Percentiles rank a stretch among this genome's conserved stretches.
phyloP scores from a whole-genome alignment of 2,113 vertebrate species.

The Syrmaticus mikado region DNA sequence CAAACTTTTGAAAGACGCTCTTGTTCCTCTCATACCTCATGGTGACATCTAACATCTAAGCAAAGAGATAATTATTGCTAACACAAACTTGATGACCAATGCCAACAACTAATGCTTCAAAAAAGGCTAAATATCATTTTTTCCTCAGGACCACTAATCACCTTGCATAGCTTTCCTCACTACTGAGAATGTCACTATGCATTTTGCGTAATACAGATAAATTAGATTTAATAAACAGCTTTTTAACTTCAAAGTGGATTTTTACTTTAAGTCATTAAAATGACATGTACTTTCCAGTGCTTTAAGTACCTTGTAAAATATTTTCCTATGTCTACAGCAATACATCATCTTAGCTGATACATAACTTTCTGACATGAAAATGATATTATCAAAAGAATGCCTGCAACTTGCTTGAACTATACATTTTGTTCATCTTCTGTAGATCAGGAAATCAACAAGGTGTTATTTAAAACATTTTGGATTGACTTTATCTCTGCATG shows the following conservation, averaged over 20 bases:
- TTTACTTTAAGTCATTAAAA: not conserved
- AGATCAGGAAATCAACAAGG: not conserved
- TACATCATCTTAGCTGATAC: not conserved
- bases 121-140: not conserved
- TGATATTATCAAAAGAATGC: not conserved
- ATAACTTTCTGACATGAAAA: not conserved
- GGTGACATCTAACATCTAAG: not conserved
- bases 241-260: not conserved
- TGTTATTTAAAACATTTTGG: not conserved
- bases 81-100: not conserved
- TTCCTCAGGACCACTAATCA: not conserved
- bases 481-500: not conserved
- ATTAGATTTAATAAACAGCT: not conserved
- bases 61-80: not conserved
- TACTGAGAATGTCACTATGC: not conserved
- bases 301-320: not conserved
- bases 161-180: not conserved
- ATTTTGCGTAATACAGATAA: not conserved
- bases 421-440: not conserved
- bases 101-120: not conserved
- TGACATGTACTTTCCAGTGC: not conserved
- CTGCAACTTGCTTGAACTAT: not conserved
- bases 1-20: not conserved
- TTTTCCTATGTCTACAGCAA: not conserved
- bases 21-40: not conserved